Evolutionary conservation across 2,888 invertebrate genomes (phyloP), one percentile per base, ranked within the genome.

Genomic region (Oligia strigilis): DNA sequence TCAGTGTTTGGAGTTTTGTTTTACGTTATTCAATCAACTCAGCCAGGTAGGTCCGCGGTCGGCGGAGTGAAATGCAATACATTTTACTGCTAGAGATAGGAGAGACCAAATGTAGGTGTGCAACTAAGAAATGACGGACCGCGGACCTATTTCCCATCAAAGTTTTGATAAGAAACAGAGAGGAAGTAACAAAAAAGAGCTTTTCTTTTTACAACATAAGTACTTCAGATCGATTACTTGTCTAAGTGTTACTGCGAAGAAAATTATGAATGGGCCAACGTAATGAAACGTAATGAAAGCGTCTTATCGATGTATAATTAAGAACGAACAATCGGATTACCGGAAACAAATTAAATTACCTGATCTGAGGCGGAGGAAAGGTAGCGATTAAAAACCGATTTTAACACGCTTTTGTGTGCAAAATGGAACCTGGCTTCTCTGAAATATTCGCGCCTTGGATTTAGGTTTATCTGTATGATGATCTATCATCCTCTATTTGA

Each of bases 291-390:
- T 75, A 70, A 82, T 82, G 58, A 80, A 78, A 69, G 65, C 60
- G 17, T 72, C 69, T 76, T 66, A 77, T 78, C 72, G 67, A 72
- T 55, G 67, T 72, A 72, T 87, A 75, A 87, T 82, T 81, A 77
- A 36, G 75, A 46, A 82, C 72, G 66, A 79, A 72, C 67, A 88
- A 80, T 78, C 72, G 55, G 72, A 82, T 83, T 80, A 80, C 46
- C 69, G 78, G 75, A 79, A 81, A 83, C 73, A 80, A 86, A 88
- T 80, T 69, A 65, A 78, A 77, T 77, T 78, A 80, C 66, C 71
- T 43, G 13, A 62, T 40, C 36, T 70, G 71, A 87, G 64, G 52
- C 66, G 60, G 43, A 76, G 65, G 36, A 66, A 62, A 73, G 40
- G 29, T 49, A 23, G 43, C 52, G 70, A 83, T 83, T 73, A 78